Evolutionary conservation across 1,140 invertebrate species (phyloP), one percentile per base, ranked within the genome.

Genomic region (Zaprionus taronus): DNA sequence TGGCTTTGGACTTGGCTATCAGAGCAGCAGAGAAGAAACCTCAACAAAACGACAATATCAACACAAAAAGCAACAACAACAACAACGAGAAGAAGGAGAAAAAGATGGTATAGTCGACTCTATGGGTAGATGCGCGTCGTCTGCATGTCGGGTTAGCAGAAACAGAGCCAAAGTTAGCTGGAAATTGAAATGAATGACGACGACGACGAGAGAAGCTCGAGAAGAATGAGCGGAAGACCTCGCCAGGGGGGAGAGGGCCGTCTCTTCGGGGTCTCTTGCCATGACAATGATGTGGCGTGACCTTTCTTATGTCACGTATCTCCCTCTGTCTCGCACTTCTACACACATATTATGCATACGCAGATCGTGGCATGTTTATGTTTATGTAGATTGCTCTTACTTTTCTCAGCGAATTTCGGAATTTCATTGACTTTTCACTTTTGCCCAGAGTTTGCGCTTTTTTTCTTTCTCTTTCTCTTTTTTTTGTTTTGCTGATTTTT

Each of bases 1-100:
- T 78, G 81, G 81, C 82, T 85, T 85, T 85, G 82, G 82, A 79
- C 82, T 85, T 85, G 82, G 82, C 82, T 82, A 85, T 81, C 75
- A 71, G 38, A 38, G 44, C 60, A 44, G 38, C 65, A 56, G 53
- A 41, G 28, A 31, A 61, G 69, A 53, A 69, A 83, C 24, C 14
- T 49, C 58, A 73, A 28, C 24, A 70, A 58, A 57, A 15, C 51
- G 34, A 79, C 24, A 67, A 71, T 31, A 70, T 49, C 34, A 36
- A 58, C 24, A 55, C 20, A 62, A 22, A 66, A 34, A 36, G 36
- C 47, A 60, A 53, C 5, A 26, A 5, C 26, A 58, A 36, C 5
- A 26, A 49, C 55, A 47, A 47, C n/a, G 14, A 14, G 4, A 12
- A 38, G 36, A 2, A 38, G 36, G n/a, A n/a, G 38, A n/a, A 15